A percentile compares a stretch with the other conserved stretches of the same genome.
Conservation (phyloP, 2,797 vertebrate species). For the Rhynchonycteris naso region DNA sequence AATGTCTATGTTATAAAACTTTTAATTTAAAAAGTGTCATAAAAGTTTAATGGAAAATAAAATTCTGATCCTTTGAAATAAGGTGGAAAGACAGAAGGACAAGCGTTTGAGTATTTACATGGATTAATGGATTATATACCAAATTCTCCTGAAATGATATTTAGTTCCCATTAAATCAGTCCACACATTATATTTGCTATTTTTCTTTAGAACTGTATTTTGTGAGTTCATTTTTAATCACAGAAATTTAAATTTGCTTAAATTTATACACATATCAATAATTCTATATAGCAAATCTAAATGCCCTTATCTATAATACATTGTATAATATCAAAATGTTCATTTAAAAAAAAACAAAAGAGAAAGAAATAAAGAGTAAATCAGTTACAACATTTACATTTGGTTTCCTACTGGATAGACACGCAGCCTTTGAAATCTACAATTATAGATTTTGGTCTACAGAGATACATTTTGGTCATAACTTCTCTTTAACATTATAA, state of each 20-base stretch:
- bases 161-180: slow-evolving; percentile 7
- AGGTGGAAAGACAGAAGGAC: neutral
- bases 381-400: slow-evolving; percentile 65
- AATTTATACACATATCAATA: neutral
- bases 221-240: slow-evolving; percentile 31
- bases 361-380: slow-evolving; percentile 54
- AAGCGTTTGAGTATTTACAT: slow-evolving; percentile 48
- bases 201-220: slow-evolving; percentile 35
- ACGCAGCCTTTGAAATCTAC: slow-evolving; percentile 71
- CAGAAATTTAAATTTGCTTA: slow-evolving; percentile 40
- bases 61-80: slow-evolving; percentile 38
- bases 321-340: slow-evolving; percentile 66
- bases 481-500: slow-evolving; percentile 61
- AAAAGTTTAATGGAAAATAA: slow-evolving; percentile 40
- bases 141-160: slow-evolving; percentile 1
- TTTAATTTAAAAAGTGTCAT: slow-evolving; percentile 48
- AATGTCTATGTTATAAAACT: slow-evolving; percentile 49
- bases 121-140: slow-evolving; percentile 17
- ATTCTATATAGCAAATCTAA: slow-evolving; percentile 11
- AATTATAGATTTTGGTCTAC: slow-evolving; percentile 40
- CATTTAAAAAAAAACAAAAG: slow-evolving; percentile 59
- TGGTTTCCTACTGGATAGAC: slow-evolving; percentile 71
- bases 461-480: slow-evolving; percentile 70
- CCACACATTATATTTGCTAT: neutral
- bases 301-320: slow-evolving; percentile 72